Evolutionary conservation across 2,113 vertebrate species (phyloP).

Genomic region (Galbula dea): DNA sequence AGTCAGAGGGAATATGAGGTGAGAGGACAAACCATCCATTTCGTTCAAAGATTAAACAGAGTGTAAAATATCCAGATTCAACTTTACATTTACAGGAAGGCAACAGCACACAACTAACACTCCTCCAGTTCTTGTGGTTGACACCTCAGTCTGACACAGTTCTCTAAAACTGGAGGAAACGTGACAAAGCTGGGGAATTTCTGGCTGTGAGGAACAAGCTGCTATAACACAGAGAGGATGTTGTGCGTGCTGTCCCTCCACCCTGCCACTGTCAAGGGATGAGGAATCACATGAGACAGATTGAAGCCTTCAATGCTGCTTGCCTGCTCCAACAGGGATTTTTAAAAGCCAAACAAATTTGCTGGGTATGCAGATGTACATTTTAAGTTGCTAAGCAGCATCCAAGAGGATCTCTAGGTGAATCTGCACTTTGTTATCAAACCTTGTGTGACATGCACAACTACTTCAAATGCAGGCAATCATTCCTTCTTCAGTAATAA

Average conservation of each 20-base stretch:
- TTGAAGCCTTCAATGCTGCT: neutral
- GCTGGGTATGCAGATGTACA: neutral
- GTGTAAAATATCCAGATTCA: conserved; percentile 20
- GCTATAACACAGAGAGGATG: neutral
- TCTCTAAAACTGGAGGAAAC: neutral
- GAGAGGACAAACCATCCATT: neutral
- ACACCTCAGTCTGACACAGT: conserved; percentile 30
- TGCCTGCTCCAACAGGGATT: neutral
- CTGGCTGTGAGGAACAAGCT: neutral
- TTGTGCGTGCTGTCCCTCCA: neutral
- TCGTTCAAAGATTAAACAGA: conserved; percentile 39
- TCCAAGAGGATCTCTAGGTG: conserved; percentile 9
- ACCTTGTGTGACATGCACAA: neutral
- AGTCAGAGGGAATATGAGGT: neutral
- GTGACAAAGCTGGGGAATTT: conserved; percentile 1
- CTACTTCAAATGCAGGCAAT: neutral
- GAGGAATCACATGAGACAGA: neutral
- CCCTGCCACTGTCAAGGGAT: neutral
- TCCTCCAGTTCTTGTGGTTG: conserved; percentile 13
- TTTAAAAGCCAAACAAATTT: neutral
- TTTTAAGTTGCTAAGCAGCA: neutral
- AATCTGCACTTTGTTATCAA: conserved; percentile 1
- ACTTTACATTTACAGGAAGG: conserved; percentile 15
- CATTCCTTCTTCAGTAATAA: neutral
- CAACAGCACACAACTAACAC: neutral